phyloP scores from a whole-genome alignment of 2,113 vertebrate species.

The Oreochromis spilurus region DNA sequence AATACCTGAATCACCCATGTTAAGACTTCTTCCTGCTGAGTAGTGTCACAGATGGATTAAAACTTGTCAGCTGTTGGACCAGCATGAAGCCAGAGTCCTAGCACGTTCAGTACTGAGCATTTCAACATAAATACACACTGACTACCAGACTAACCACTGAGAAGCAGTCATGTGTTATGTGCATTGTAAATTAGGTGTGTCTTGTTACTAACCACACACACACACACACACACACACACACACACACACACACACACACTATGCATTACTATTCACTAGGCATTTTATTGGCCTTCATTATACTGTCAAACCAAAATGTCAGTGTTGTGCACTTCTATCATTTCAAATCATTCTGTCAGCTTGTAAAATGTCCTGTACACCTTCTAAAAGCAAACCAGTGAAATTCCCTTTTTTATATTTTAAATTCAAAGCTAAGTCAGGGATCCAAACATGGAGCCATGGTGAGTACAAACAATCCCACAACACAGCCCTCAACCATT shows the following conservation, averaged over 20 bases:
- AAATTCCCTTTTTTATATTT: conserved; percentile 81
- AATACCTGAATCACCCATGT: neutral
- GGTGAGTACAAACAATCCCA: conserved; percentile 75
- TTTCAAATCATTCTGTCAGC: conserved; percentile 52
- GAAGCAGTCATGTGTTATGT: conserved; percentile 23
- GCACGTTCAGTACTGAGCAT: neutral
- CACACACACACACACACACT: neutral
- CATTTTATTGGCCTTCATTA: conserved; percentile 27
- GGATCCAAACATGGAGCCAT: conserved; percentile 82
- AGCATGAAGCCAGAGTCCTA: conserved; percentile 48
- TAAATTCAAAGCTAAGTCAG: conserved; percentile 81
- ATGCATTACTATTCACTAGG: conserved; percentile 1
- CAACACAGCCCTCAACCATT: conserved; percentile 55
- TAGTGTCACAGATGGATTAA: conserved; percentile 9
- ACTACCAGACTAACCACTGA: conserved; percentile 37
- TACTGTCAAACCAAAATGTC: conserved; percentile 26
- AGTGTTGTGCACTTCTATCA: conserved; percentile 61
- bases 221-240: neutral
- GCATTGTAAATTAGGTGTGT: conserved; percentile 33
- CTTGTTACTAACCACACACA: conserved; percentile 32
- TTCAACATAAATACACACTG: neutral
- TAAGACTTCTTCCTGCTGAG: neutral
- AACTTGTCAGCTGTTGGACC: conserved; percentile 44
- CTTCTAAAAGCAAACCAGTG: conserved; percentile 64
- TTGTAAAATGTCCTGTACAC: conserved; percentile 38